Conservation (phyloP, 1,140 invertebrate genomes). For the Pseudomyrmex cubaensis region DNA sequence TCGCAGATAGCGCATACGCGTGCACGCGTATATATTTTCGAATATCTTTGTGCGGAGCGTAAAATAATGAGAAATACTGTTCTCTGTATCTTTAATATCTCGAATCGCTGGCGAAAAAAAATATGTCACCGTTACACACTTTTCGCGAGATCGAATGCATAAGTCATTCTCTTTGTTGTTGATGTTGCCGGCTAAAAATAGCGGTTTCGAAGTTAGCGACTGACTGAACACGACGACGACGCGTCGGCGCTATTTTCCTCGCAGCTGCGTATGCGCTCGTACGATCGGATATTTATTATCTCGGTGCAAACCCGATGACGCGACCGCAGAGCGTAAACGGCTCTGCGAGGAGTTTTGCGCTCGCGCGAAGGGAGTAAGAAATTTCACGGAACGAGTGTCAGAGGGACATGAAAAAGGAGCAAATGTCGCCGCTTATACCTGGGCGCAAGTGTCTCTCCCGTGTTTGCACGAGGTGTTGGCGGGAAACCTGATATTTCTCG, state of each 20-base stretch:
- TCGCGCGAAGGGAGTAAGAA: slow-evolving; percentile 51
- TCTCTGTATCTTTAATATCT: slow-evolving; percentile 1
- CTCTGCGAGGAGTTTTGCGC: slow-evolving; percentile 28
- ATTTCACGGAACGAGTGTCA: slow-evolving; percentile 57
- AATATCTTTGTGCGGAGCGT: slow-evolving; percentile 13
- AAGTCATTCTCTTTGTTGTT: slow-evolving; percentile 53
- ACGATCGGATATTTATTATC: slow-evolving; percentile 63
- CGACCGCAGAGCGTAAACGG: slow-evolving; percentile 55
- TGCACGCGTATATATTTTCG: not conserved
- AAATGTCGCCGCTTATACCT: slow-evolving; percentile 56
- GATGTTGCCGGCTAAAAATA: slow-evolving; percentile 38
- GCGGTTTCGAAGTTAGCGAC: slow-evolving; percentile 40
- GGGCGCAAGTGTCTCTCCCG: slow-evolving; percentile 48
- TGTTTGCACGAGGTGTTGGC: slow-evolving; percentile 58
- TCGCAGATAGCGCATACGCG: not conserved
- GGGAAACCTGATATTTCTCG: slow-evolving; percentile 61
- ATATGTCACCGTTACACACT: slow-evolving; percentile 36
- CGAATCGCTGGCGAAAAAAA: not conserved
- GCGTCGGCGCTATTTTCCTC: slow-evolving; percentile 48
- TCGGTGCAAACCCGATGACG: slow-evolving; percentile 56
- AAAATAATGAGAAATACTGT: not conserved
- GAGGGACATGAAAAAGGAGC: slow-evolving; percentile 61
- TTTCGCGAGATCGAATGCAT: slow-evolving; percentile 29
- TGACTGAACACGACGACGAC: slow-evolving; percentile 14
- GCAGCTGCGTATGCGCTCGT: slow-evolving; percentile 54